phyloP scores from a whole-genome alignment of 64 coral and sea anemone species.

The Actinia equina region DNA sequence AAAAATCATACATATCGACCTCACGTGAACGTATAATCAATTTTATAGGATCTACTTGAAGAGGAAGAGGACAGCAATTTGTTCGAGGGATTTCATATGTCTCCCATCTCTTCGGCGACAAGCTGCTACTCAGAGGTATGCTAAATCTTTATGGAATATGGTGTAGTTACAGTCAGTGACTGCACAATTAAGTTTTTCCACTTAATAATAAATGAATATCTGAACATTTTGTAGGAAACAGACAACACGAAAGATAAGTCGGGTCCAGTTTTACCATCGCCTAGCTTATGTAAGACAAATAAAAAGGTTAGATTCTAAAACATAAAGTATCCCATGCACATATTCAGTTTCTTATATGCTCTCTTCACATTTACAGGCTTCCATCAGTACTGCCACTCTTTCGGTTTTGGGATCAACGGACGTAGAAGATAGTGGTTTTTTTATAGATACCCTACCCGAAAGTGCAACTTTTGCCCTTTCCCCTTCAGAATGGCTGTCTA shows the following conservation, averaged over 20 bases:
- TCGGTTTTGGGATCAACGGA: not conserved
- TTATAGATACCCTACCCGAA: not conserved
- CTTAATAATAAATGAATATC: too few relatives aligned
- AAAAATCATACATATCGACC: not conserved
- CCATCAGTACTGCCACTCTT: not conserved
- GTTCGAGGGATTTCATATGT: slow-evolving; percentile 6
- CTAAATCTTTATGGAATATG: not conserved
- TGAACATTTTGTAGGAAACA: not conserved
- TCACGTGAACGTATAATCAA: not conserved
- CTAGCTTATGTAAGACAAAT: not conserved
- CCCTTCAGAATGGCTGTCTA: not conserved
- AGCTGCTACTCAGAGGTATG: slow-evolving; percentile 3
- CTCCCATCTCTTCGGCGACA: not conserved
- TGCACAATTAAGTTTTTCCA: not conserved
- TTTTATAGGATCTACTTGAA: not conserved
- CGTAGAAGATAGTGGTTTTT: not conserved
- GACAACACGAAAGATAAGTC: not conserved
- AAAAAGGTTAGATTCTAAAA: not conserved
- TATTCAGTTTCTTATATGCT: not conserved
- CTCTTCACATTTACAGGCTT: not conserved
- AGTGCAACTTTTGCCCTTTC: not conserved
- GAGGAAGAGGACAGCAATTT: not conserved
- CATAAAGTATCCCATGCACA: not conserved
- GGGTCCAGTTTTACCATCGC: not conserved
- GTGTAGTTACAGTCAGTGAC: not conserved